These are phyloP conservation scores for Artibeus lituratus DNA, from an alignment of 2,797 vertebrate species.

Conservation along the genomic window DNA sequence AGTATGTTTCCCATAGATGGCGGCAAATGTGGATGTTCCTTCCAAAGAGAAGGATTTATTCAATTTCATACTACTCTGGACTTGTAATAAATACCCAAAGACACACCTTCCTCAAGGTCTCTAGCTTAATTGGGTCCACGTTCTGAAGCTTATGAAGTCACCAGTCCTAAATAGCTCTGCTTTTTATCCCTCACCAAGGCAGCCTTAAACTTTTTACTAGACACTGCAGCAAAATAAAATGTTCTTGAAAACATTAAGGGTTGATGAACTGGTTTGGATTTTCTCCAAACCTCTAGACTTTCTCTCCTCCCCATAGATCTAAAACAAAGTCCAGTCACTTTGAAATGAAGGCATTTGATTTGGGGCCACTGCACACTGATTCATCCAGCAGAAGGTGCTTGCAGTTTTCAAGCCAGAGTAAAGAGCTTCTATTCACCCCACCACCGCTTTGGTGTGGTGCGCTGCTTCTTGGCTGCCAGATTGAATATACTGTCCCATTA, in stretches of 20 bases:
- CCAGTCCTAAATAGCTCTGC: slow-evolving; percentile 64
- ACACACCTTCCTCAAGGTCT: slow-evolving; percentile 69
- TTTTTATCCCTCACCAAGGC: slow-evolving; percentile 79
- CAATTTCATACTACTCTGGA: slow-evolving; percentile 64
- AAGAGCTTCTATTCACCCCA: background rate
- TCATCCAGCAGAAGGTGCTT: slow-evolving; percentile 45
- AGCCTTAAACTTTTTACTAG: slow-evolving; percentile 76
- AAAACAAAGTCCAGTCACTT: slow-evolving; percentile 69
- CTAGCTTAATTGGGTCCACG: slow-evolving; percentile 75
- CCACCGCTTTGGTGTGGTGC: background rate
- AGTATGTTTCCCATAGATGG: slow-evolving; percentile 33
- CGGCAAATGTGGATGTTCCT: slow-evolving; percentile 53
- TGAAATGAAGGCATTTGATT: slow-evolving; percentile 59
- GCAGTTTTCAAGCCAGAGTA: slow-evolving; percentile 52
- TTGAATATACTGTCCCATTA: background rate
- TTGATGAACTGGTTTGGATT: slow-evolving; percentile 81
- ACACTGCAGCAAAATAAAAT: slow-evolving; percentile 78
- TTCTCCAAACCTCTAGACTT: slow-evolving; percentile 75
- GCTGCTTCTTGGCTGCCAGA: background rate
- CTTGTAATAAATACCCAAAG: slow-evolving; percentile 72
- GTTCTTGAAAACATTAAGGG: slow-evolving; percentile 81
- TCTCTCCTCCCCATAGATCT: slow-evolving; percentile 67
- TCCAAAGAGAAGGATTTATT: slow-evolving; percentile 68
- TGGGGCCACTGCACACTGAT: background rate
- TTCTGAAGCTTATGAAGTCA: slow-evolving; percentile 78